Evolutionary conservation across 2,113 vertebrate species (phyloP).

Genomic region (Hiodon tergisus): DNA sequence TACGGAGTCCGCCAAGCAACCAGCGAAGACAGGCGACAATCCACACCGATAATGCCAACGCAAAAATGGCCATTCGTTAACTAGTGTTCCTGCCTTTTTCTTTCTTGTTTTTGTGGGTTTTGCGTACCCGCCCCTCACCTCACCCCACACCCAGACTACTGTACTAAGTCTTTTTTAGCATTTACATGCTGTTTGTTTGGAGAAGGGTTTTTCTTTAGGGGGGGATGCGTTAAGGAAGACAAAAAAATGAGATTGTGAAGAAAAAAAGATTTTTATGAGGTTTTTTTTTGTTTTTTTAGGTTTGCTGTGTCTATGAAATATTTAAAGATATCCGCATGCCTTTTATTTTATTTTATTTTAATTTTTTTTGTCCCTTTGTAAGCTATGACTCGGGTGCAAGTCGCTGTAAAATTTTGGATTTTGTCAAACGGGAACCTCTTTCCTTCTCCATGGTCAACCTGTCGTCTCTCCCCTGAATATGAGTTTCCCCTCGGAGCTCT

Average conservation of each 20-base stretch:
- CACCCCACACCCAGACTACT: not conserved
- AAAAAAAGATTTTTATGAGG: not conserved
- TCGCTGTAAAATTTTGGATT: slow-evolving; percentile 34
- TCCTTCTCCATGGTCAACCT: slow-evolving; percentile 7
- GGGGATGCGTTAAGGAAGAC: slow-evolving; percentile 32
- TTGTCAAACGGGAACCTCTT: slow-evolving; percentile 21
- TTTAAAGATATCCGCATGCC: slow-evolving; percentile 73
- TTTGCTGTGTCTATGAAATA: slow-evolving; percentile 79
- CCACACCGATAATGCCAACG: slow-evolving; percentile 61
- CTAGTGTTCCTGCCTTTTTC: slow-evolving; percentile 70
- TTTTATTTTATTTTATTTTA: slow-evolving; percentile 37
- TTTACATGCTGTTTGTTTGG: slow-evolving; percentile 36
- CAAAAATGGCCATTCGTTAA: slow-evolving; percentile 72
- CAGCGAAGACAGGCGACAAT: slow-evolving; percentile 30
- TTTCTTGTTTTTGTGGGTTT: slow-evolving; percentile 66
- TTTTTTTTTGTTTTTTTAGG: slow-evolving; percentile 58
- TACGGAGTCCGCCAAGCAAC: slow-evolving; percentile 29
- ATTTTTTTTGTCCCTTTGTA: slow-evolving; percentile 47
- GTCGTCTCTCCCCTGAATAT: slow-evolving; percentile 14
- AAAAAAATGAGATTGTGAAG: slow-evolving; percentile 23
- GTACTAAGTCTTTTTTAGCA: slow-evolving; percentile 27
- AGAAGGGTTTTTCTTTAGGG: slow-evolving; percentile 29
- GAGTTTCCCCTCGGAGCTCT: slow-evolving; percentile 4
- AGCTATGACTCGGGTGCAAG: slow-evolving; percentile 72
- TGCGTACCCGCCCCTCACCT: slow-evolving; percentile 33